A percentile compares a stretch with the other conserved stretches of the same genome.
Conservation (phyloP, 2,888 invertebrate genomes). For the Tetropium fuscum region DNA sequence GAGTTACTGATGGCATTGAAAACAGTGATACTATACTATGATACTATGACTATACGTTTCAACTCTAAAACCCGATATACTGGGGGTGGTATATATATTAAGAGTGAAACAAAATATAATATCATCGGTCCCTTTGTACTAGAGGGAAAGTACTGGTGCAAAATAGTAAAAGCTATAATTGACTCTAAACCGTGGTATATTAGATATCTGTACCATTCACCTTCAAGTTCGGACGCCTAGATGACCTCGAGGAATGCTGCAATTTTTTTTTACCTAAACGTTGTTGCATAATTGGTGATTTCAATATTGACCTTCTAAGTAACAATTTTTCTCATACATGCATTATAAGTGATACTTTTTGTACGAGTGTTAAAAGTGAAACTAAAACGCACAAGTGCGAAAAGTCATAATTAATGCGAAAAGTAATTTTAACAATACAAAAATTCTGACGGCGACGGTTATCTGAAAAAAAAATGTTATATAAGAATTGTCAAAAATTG, state of each 20-base stretch:
- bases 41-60: too few relatives aligned
- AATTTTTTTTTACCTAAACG: background rate
- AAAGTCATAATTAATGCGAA: too few relatives aligned
- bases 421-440: too few relatives aligned
- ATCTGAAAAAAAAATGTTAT: background rate
- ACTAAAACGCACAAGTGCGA: too few relatives aligned
- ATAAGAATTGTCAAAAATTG: too few relatives aligned
- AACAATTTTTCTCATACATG: background rate
- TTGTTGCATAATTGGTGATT: background rate
- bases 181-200: background rate
- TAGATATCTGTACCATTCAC: background rate
- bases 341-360: too few relatives aligned
- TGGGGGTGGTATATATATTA: too few relatives aligned
- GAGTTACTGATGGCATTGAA: too few relatives aligned
- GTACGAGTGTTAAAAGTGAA: too few relatives aligned
- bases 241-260: background rate
- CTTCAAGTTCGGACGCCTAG: background rate
- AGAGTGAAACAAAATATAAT: background rate
- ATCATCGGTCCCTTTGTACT: background rate
- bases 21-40: too few relatives aligned
- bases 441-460: too few relatives aligned
- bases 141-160: background rate
- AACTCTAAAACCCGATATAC: too few relatives aligned
- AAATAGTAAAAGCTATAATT: background rate
- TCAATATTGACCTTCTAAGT: background rate